Evolutionary conservation across 2,113 vertebrate species (phyloP).

Genomic region (Columba livia): DNA sequence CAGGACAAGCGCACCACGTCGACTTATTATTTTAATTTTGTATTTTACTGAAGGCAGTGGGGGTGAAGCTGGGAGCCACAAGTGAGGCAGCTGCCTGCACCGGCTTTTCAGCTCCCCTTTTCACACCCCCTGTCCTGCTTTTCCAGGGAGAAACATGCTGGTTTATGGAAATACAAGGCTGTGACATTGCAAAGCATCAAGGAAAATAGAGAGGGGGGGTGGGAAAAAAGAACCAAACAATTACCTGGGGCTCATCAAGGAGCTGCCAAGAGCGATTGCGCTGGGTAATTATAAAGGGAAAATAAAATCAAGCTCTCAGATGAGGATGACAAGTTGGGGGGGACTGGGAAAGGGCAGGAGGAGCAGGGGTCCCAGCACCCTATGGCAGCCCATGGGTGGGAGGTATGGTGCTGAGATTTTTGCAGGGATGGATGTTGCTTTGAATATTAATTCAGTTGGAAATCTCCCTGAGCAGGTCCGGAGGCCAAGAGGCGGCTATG

Average conservation of each 20-base stretch:
- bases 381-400: accelerated
- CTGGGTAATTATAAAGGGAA: slow-evolving; percentile 62
- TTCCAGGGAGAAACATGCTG: background rate
- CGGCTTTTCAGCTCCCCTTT: background rate
- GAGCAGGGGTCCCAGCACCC: background rate
- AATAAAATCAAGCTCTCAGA: slow-evolving; percentile 49
- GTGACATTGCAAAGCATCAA: slow-evolving; percentile 39
- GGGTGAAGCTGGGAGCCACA: background rate
- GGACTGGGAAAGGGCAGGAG: background rate
- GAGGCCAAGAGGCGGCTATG: background rate
- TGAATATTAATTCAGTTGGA: accelerated
- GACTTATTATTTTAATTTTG: background rate
- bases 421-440: background rate
- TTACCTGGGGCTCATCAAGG: slow-evolving; percentile 58
- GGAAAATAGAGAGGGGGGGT: background rate
- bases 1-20: background rate
- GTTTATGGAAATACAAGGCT: slow-evolving; percentile 44
- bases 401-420: background rate
- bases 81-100: background rate
- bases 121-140: background rate
- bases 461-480: background rate
- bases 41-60: background rate
- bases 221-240: slow-evolving; percentile 2
- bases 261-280: slow-evolving; percentile 21
- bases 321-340: background rate